Evolutionary conservation across 2,113 vertebrate species (phyloP).

Genomic region (Nerophis ophidion): DNA sequence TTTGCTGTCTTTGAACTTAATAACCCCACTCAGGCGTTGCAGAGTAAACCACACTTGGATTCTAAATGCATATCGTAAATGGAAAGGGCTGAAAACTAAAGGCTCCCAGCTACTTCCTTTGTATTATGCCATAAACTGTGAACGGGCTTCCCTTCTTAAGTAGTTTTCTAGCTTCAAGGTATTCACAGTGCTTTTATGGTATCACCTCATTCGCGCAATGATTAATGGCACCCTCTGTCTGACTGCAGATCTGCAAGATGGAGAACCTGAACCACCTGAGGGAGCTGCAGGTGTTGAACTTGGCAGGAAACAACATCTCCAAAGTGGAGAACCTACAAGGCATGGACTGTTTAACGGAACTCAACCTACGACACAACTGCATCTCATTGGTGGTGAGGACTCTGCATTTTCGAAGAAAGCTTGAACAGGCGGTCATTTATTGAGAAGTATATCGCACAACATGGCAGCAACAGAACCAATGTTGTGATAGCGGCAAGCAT

Average conservation of each 20-base stretch:
- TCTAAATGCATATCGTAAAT: background rate
- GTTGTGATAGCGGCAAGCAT: too few relatives aligned
- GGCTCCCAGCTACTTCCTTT: background rate
- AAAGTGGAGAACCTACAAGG: conserved; percentile 82
- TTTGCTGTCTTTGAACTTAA: conserved; percentile 1
- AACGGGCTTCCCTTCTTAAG: too few relatives aligned
- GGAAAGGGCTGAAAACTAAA: background rate
- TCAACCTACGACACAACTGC: conserved; percentile 85
- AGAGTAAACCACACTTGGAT: background rate
- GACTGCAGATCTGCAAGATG: conserved; percentile 79
- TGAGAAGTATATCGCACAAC: too few relatives aligned
- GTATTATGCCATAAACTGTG: background rate
- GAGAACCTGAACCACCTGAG: conserved; percentile 83
- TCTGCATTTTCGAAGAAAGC: background rate
- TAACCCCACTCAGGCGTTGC: background rate
- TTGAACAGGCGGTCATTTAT: too few relatives aligned
- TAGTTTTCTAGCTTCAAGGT: background rate
- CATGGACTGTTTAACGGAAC: conserved; percentile 82
- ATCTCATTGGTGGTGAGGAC: conserved; percentile 83
- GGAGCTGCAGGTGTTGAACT: conserved; percentile 84
- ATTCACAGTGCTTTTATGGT: background rate
- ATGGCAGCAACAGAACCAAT: too few relatives aligned
- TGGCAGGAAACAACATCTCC: conserved; percentile 84
- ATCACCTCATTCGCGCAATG: background rate
- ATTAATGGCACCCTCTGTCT: conserved; percentile 3